Conservation (phyloP, 2,888 invertebrate species). For the Siphonodentalium dalli region DNA sequence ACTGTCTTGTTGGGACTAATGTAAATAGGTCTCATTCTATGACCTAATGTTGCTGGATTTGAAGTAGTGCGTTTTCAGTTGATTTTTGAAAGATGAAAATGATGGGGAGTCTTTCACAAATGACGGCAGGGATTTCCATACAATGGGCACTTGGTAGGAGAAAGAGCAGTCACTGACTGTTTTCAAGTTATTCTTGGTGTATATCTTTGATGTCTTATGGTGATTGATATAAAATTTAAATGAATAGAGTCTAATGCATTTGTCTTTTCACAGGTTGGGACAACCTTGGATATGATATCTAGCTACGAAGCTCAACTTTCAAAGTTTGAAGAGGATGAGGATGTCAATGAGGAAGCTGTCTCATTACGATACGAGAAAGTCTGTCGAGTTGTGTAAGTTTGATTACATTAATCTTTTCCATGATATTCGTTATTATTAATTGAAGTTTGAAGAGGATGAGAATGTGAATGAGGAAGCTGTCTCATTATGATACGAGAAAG, state of each 20-base stretch:
- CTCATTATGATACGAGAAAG: conserved; percentile 58
- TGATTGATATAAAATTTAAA: background rate
- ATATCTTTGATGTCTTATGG: background rate
- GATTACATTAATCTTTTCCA: no score
- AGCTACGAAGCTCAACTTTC: conserved; percentile 50
- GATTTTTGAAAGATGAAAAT: no score
- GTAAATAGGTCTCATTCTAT: no score
- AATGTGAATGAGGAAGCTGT: conserved; percentile 54
- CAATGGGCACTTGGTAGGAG: no score
- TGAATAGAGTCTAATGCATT: background rate
- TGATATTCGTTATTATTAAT: no score
- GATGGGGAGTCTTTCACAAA: no score
- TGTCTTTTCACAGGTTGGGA: conserved; percentile 45
- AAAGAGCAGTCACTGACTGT: no score
- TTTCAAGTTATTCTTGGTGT: no score
- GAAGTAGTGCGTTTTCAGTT: no score
- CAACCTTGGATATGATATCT: conserved; percentile 52
- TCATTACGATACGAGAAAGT: conserved; percentile 60
- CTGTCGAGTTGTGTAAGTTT: conserved; percentile 59
- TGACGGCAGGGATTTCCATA: no score
- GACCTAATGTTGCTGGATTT: no score
- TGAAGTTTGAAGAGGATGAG: conserved; percentile 52
- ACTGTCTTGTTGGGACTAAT: no score
- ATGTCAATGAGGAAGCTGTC: conserved; percentile 54
- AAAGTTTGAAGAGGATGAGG: conserved; percentile 52